Percentiles rank a stretch among this genome's conserved stretches.
Evolutionary conservation across 2,797 vertebrate species (phyloP).

Genomic region (Lagodon rhomboides): DNA sequence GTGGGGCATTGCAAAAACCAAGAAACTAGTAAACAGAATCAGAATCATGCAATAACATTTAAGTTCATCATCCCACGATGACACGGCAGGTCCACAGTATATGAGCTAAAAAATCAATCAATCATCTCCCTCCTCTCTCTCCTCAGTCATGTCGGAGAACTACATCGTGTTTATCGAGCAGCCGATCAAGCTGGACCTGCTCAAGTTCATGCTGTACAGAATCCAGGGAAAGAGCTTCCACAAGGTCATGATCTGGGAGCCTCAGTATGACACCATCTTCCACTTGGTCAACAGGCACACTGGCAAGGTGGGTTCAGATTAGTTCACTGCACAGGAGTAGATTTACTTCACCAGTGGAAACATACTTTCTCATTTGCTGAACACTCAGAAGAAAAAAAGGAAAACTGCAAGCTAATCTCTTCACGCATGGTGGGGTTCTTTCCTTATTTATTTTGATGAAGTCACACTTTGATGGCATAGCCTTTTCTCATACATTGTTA

Average conservation of each 20-base stretch:
- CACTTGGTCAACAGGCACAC: conserved; percentile 91
- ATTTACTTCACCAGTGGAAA: conserved; percentile 17
- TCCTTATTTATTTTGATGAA: conserved; percentile 74
- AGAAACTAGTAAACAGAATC: background rate
- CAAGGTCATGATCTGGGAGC: conserved; percentile 91
- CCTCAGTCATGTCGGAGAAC: conserved; percentile 93
- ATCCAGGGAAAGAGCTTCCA: conserved; percentile 86
- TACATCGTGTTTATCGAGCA: conserved; percentile 95
- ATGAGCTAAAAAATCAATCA: background rate
- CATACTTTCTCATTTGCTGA: conserved; percentile 29
- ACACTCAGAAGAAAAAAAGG: conserved; percentile 42
- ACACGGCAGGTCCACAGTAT: background rate
- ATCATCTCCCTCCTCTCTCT: conserved; percentile 12
- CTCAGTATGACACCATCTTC: conserved; percentile 87
- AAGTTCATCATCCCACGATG: background rate
- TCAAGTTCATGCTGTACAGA: conserved; percentile 88
- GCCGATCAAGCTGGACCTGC: conserved; percentile 90
- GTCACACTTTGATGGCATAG: conserved; percentile 66
- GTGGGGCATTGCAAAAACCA: background rate
- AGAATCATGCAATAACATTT: background rate
- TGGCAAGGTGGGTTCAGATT: conserved; percentile 84
- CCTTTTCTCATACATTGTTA: conserved; percentile 65
- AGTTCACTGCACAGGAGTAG: background rate
- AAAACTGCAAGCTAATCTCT: conserved; percentile 66
- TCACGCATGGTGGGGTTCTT: conserved; percentile 53